These are phyloP conservation scores for Myzus persicae DNA, from an alignment of 1,140 invertebrate species.

Conservation along the genomic window DNA sequence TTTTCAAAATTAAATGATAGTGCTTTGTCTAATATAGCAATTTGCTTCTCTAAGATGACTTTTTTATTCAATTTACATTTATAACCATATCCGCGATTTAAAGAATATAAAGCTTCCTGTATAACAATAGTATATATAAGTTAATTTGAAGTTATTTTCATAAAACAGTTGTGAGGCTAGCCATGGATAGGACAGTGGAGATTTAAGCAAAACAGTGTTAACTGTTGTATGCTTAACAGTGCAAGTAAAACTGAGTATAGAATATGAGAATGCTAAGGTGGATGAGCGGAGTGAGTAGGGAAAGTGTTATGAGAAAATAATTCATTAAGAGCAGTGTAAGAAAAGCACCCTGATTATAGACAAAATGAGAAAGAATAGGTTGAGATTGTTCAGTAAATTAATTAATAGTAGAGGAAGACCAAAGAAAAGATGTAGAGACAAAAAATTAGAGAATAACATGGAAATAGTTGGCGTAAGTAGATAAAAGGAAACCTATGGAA, in stretches of 20 bases:
- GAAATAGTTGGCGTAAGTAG: no score
- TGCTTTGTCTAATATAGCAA: constrained; percentile 69
- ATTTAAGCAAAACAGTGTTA: background rate
- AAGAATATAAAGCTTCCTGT: constrained; percentile 63
- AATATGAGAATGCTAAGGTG: background rate
- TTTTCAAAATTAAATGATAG: constrained; percentile 67
- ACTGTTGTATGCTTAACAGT: no score
- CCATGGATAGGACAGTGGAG: background rate
- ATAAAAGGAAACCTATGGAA: background rate
- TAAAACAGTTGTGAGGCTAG: constrained; percentile 35
- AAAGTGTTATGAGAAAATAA: background rate
- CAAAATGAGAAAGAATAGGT: background rate
- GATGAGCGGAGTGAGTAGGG: background rate
- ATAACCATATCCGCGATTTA: constrained; percentile 65
- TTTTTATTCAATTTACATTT: constrained; percentile 65
- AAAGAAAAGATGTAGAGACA: no score
- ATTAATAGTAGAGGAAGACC: no score
- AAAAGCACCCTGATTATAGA: background rate
- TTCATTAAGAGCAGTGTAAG: background rate
- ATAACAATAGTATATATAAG: constrained; percentile 28
- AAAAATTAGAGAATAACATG: no score
- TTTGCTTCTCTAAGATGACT: constrained; percentile 67
- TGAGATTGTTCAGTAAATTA: background rate
- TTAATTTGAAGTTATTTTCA: constrained; percentile 55
- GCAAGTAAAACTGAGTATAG: no score